A percentile compares a stretch with the other conserved stretches of the same genome.
These are phyloP conservation scores for Sycophila texana DNA, from an alignment of 2,888 invertebrate species.

Conservation along the genomic window DNA sequence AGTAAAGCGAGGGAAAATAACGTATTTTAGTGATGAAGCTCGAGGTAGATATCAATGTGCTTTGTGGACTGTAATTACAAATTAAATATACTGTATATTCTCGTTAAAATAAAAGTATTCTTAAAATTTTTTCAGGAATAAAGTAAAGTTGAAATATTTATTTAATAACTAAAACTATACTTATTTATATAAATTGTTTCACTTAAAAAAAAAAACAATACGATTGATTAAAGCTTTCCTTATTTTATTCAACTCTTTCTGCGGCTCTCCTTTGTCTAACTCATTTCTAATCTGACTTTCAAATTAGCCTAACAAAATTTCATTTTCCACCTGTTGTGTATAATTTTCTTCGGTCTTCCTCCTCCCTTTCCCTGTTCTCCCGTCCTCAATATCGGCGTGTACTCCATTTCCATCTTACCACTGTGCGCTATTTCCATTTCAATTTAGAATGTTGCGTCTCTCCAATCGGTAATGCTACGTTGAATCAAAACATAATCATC, in stretches of 20 bases:
- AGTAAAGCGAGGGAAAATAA: too few species aligned
- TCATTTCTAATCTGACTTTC: slow-evolving; percentile 1
- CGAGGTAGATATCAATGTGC: background rate
- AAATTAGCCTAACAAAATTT: slow-evolving; percentile 7
- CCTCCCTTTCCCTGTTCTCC: slow-evolving; percentile 14
- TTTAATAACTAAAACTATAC: background rate
- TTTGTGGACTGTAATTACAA: too few species aligned
- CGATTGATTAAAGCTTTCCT: background rate
- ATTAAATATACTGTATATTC: too few species aligned
- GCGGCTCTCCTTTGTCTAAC: background rate
- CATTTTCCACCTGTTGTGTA: slow-evolving; percentile 22
- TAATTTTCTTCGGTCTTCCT: background rate
- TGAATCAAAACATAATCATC: too few species aligned
- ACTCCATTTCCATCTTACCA: too few species aligned
- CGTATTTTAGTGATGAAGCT: background rate
- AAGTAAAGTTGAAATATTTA: background rate
- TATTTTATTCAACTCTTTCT: background rate
- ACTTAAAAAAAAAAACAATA: too few species aligned
- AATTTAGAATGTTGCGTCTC: too few species aligned
- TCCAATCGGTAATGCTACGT: too few species aligned
- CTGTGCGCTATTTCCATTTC: too few species aligned
- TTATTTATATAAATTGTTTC: background rate
- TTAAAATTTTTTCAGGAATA: background rate
- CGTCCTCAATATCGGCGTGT: background rate
- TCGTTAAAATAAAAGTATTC: background rate